These are phyloP conservation scores for Cassiopea xamachana DNA, from an alignment of 30 jellyfish, hydroid and myxozoan species.

Conservation along the genomic window DNA sequence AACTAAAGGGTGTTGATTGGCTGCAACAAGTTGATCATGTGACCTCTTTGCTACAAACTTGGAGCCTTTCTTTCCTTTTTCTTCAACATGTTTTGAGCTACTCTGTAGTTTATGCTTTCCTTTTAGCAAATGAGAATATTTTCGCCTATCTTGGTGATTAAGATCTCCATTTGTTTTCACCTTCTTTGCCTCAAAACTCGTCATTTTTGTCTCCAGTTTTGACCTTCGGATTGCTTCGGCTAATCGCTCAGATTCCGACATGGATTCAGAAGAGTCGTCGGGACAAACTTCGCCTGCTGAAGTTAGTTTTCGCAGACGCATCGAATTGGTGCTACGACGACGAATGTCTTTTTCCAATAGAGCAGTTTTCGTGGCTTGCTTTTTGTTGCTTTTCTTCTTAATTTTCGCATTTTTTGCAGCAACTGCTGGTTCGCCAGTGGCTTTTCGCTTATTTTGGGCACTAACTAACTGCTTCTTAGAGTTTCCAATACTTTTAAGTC, in stretches of 20 bases:
- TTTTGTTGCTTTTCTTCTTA: slow-evolving; percentile 32
- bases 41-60: not conserved
- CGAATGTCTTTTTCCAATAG: slow-evolving; percentile 32
- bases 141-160: not conserved
- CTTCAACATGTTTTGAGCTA: not conserved
- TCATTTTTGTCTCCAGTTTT: slow-evolving; percentile 55
- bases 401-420: slow-evolving; percentile 45
- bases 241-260: slow-evolving; percentile 68
- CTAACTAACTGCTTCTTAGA: slow-evolving; percentile 4
- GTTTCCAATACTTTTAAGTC: not conserved
- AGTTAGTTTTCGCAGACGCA: slow-evolving; percentile 69
- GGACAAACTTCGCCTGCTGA: slow-evolving; percentile 75
- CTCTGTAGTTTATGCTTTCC: not conserved
- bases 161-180: not conserved
- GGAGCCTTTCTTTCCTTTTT: not conserved
- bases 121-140: not conserved
- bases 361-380: not conserved
- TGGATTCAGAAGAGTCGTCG: slow-evolving; percentile 62
- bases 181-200: not conserved
- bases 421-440: slow-evolving; percentile 1
- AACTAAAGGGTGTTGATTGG: slow-evolving; percentile 11
- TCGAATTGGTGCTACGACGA: slow-evolving; percentile 68
- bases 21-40: slow-evolving; percentile 13
- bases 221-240: slow-evolving; percentile 67
- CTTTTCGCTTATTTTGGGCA: slow-evolving; percentile 35